Conservation (phyloP, 2,797 vertebrate genomes). For the Micrastur ruficollis region DNA sequence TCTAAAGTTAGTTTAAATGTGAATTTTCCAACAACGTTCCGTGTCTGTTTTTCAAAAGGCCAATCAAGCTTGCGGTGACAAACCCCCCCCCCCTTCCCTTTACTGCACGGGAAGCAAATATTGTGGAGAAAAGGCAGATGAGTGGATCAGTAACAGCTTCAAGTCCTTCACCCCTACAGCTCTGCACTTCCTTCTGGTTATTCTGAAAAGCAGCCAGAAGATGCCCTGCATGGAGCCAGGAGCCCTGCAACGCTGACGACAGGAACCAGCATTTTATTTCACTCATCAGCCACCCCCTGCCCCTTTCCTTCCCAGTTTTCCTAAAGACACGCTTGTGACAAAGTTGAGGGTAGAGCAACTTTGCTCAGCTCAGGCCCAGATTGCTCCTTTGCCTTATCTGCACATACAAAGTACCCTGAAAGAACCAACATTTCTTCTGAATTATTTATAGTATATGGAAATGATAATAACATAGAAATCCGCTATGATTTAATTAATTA, state of each 20-base stretch:
- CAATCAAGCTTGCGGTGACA: neutral
- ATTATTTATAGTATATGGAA: slow-evolving; percentile 53
- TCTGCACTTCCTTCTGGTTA: neutral
- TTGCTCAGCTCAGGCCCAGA: neutral
- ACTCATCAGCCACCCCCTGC: neutral
- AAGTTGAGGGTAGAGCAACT: neutral
- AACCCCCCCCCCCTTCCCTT: neutral
- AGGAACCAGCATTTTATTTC: neutral
- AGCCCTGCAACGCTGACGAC: neutral
- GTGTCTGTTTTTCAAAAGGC: neutral
- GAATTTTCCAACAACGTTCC: neutral
- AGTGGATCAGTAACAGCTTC: neutral
- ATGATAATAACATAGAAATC: slow-evolving; percentile 46
- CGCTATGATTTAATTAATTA: slow-evolving; percentile 60
- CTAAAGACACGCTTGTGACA: neutral
- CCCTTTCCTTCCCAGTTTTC: neutral
- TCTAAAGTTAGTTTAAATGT: neutral
- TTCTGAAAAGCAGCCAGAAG: neutral
- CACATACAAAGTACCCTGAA: neutral
- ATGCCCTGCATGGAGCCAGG: neutral
- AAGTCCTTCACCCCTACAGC: neutral
- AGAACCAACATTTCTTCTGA: slow-evolving; percentile 25
- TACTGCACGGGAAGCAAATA: neutral
- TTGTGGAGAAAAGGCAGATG: neutral
- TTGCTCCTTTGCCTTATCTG: neutral